phyloP scores from a whole-genome alignment of 2,888 invertebrate species.

The Sturmia bella region DNA sequence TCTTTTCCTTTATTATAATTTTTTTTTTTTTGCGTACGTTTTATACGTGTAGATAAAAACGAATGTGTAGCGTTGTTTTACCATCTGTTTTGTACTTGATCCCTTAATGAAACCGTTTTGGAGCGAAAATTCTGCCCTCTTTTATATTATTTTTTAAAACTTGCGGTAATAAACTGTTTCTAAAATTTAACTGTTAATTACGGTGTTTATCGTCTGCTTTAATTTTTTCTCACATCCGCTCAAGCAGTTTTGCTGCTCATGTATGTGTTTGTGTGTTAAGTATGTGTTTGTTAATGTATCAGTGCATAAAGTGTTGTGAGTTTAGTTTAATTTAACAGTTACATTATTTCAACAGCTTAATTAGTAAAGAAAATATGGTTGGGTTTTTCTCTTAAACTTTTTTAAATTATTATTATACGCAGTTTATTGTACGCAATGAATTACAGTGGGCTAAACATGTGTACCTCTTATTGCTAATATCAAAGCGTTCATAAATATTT shows the following conservation, averaged over 20 bases:
- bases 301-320: background rate
- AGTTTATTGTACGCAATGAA: no score
- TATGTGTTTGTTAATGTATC: background rate
- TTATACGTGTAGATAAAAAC: no score
- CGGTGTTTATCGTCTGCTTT: constrained; percentile 32
- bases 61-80: no score
- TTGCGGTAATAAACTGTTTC: background rate
- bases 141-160: background rate
- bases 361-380: constrained; percentile 52
- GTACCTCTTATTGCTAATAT: no score
- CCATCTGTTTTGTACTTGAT: no score
- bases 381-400: background rate
- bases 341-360: constrained; percentile 50
- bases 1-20: background rate
- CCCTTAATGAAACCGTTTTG: no score
- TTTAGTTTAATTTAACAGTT: constrained; percentile 46
- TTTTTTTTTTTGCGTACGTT: background rate
- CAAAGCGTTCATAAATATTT: no score
- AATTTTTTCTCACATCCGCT: background rate
- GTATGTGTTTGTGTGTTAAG: constrained; percentile 7
- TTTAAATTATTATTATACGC: background rate
- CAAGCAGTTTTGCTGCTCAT: background rate
- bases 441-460: no score
- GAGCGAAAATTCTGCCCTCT: no score
- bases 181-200: constrained; percentile 54